phyloP scores from a whole-genome alignment of 1,140 invertebrate genomes.

The Streblospio benedicti region DNA sequence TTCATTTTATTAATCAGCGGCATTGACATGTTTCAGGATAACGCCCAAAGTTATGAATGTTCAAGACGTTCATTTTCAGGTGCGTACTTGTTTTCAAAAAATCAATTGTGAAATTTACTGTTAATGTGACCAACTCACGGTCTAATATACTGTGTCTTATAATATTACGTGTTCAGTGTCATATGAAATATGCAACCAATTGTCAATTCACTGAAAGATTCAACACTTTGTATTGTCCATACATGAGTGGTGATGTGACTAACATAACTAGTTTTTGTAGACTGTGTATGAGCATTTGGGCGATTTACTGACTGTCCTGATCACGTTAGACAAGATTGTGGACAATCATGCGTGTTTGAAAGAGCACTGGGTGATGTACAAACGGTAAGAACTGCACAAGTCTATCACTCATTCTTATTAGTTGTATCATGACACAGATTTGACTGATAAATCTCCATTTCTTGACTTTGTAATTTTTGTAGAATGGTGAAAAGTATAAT shows the following conservation, averaged over 20 bases:
- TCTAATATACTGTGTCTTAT: no score
- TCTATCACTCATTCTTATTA: not conserved
- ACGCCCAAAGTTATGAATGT: slow-evolving; percentile 9
- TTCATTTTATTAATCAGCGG: no score
- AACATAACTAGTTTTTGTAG: slow-evolving; percentile 34
- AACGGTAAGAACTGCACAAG: slow-evolving; percentile 36
- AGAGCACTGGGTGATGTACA: slow-evolving; percentile 64
- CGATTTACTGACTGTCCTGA: slow-evolving; percentile 59
- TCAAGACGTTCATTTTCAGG: slow-evolving; percentile 49
- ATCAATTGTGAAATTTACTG: not conserved
- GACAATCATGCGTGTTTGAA: slow-evolving; percentile 53
- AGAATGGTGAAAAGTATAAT: slow-evolving; percentile 60
- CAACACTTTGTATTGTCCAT: no score
- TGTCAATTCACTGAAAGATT: no score
- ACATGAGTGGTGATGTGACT: no score
- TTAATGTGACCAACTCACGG: not conserved
- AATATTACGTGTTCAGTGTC: no score
- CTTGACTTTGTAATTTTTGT: not conserved
- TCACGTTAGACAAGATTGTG: slow-evolving; percentile 65
- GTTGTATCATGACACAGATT: not conserved
- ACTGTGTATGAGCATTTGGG: slow-evolving; percentile 57
- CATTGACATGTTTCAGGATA: slow-evolving; percentile 29
- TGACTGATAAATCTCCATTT: not conserved
- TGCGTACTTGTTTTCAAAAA: slow-evolving; percentile 22
- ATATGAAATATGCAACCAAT: no score